Base-by-base conservation (phyloP, 2,113 vertebrate genomes). In the Chionodraco myersi region DNA sequence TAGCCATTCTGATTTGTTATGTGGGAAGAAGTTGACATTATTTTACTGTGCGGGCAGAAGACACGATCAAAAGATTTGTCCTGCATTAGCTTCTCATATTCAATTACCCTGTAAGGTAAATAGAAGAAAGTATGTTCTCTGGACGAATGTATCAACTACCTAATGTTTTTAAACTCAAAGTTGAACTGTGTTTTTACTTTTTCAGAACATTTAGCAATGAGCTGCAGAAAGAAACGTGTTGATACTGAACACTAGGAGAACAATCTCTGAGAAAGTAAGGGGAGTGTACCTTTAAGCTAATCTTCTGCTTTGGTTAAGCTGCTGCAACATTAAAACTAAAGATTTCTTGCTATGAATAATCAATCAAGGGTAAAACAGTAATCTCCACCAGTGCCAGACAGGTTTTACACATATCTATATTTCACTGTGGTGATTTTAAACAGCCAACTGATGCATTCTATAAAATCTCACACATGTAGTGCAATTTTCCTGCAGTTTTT, bases 261-360 rank as follows among this genome's bases (percentile, higher is more conserved):
- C 9, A 48, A 60, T 66, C 12, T 34, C 3, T 53, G 8, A 30
- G 26, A 52, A 49, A 54, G 7, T 30, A 36, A 61, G 18, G 5
- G 10, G 36, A 57, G 16, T 54, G 71, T 48, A 74, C 49, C 30
- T 56, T 48, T 56, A 18, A 62, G 57, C 36, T 68, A n/a, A 74
- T 62, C 56, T 41, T 10, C 30, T 81, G 52, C 51, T 57, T 49
- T 60, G 14, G 14, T 80, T 62, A 77, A 58, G 34, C 58, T 70
- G 67, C 63, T 74, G 47, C 16, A 62, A 56, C 18, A 67, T 44
- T 47, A 58, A 18, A 53, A 57, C 26, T 61, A n/a, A 75, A 14
- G 60, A 54, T 60, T 44, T 60, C n/a, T 72, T 71, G 1, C 26
- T 52, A 83, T 74, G 44, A 63, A 77, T 84, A 62, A 81, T 47